Evolutionary conservation across 2,113 vertebrate species (phyloP), one percentile per base, ranked within the genome.

Genomic region (Microtus richardsoni): DNA sequence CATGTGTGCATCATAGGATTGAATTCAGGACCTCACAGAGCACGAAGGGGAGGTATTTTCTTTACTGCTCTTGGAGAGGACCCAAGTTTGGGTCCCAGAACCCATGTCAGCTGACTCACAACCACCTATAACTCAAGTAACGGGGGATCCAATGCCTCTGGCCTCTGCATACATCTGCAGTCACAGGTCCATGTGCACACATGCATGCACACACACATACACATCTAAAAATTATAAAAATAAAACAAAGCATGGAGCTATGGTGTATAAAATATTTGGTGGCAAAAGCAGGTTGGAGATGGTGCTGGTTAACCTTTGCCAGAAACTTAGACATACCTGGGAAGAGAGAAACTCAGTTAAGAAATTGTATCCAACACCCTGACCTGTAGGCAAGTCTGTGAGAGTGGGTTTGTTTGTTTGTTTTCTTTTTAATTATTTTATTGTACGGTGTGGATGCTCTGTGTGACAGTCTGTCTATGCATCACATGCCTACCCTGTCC

Each of bases 241-340:
- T 33, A 79, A 64, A 44, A 44, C 14, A 84, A 85, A 85, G 22
- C 28, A 44, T 49, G 71, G 64, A 68, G 71, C 75, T 86, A 93
- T 3, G 62, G 68, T 85, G 19, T 74, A 79, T 95, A 88, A 96
- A 92, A 85, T 30, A 88, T 58, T 82, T 75, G 90, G 47, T 95
- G 85, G 95, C 17, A 78, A 95, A 95, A 82, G 54, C n/a, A 83
- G 54, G n/a, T 17, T 17, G 58, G 49, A 80, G 78, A 14, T 52
- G 21, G 33, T 80, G 78, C 28, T 58, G 19, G 49, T 24, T 58
- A 54, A 36, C 2, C 52, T 80, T 58, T 13, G 78, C n/a, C 78
- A 58, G 33, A 80, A 58, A 24, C 33, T 11, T n/a, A 24, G 33
- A 80, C 33, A 24, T 52, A 54, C 10, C 78, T 6, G 9, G 11